Evolutionary conservation across 2,888 invertebrate genomes (phyloP), one percentile per base, ranked within the genome.

Genomic region (Eilema sororculum): DNA sequence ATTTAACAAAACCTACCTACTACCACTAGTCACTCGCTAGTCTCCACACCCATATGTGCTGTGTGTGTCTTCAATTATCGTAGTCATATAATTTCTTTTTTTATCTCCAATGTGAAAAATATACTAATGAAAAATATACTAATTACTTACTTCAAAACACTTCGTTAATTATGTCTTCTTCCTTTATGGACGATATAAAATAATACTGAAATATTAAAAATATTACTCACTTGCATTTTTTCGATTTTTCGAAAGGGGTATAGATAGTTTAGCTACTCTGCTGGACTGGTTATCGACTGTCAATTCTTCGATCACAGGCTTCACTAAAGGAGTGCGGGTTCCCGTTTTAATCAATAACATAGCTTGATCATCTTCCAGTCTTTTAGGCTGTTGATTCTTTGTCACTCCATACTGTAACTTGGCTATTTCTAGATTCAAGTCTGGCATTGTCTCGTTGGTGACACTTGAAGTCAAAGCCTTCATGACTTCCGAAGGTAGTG

Each of bases 351-450:
- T 10, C 4, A 22, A 30, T 30, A 65, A 24, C 37, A 57, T 9
- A 25, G 57, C 10, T 33, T 20, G 24, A 4, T 13, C 22, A 13
- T 16, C 10, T n/a, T 30, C 57, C 16, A 13, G 20, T 10, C 0
- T 9, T 41, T 20, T 41, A 20, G 10, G 1, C 16, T n/a, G 12
- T 20, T 16, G 25, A 12, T 22, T 56, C 6, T 56, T n/a, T n/a
- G 37, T 16, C 4, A 62, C 5, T 24, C 33, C 56, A 9, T 62
- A 62, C 24, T 62, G 68, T 9, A 68, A 20, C 16, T 62, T 68
- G 2, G 61, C 56, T 37, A 68, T 62, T n/a, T 68, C 68, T 9
- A 68, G 56, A 56, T 68, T 68, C 22, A 68, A 20, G 9, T 68
- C 68, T 6, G 66, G 66, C 8, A 66, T 9, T 1, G 59, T 59